These are phyloP conservation scores for Mormyrops attenuatus DNA, from an alignment of 2,797 vertebrate species.

Conservation along the genomic window DNA sequence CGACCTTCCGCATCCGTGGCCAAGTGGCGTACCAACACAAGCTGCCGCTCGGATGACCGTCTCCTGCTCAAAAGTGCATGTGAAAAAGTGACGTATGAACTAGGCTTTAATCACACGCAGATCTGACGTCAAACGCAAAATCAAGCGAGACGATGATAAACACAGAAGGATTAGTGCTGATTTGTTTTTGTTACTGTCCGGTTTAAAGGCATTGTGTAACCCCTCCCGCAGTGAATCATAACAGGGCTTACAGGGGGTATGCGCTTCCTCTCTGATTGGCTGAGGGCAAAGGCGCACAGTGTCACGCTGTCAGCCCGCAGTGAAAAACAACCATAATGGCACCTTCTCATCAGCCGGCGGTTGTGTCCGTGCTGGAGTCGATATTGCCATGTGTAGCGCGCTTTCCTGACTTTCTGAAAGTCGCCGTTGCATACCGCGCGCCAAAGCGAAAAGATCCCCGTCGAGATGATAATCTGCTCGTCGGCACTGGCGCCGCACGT, in stretches of 20 bases:
- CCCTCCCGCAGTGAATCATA: not conserved
- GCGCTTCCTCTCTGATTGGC: not conserved
- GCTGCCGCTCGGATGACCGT: not conserved
- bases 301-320: not conserved
- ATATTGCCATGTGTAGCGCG: slow-evolving; percentile 44
- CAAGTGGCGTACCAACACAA: not conserved
- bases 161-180: not conserved
- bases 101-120: not conserved
- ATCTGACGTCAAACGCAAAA: not conserved
- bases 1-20: not conserved
- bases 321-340: not conserved
- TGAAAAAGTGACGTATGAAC: not conserved
- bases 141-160: not conserved
- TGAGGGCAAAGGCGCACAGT: not conserved
- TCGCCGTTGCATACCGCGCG: slow-evolving; percentile 49
- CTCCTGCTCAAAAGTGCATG: not conserved
- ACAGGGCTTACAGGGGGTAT: not conserved
- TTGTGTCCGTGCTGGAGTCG: slow-evolving; percentile 14
- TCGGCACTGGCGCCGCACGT: slow-evolving; percentile 45
- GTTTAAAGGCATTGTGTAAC: not conserved
- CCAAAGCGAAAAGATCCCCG: slow-evolving; percentile 52
- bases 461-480: slow-evolving; percentile 19
- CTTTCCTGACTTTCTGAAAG: slow-evolving; percentile 54
- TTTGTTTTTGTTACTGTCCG: not conserved
- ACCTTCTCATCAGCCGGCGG: not conserved